Evolutionary conservation across 2,113 vertebrate species (phyloP), one percentile per base, ranked within the genome.

Genomic region (Xenus cinereus): DNA sequence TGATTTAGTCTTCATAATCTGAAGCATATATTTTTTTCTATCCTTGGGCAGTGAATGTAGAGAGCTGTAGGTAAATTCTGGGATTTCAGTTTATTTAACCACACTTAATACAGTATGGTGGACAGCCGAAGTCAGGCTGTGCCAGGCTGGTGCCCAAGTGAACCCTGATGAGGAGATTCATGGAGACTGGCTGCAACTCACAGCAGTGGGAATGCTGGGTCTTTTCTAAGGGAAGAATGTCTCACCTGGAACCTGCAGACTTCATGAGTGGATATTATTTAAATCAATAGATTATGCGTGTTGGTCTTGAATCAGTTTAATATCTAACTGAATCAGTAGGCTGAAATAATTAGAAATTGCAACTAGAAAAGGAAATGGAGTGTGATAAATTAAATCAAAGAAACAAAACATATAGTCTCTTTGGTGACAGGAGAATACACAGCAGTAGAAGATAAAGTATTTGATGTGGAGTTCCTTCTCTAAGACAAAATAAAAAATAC

Each of bases 301-400:
- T 89, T 79, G 93, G 62, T 93, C 86, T 89, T 37, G 17, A 80
- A 54, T 90, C 75, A 84, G 39, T 96, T 94, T 95, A 96, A 51
- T 96, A 96, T 93, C 96, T 66, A 69, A 69, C 87, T 84, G 77
- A 95, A 72, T 96, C 85, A 96, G 87, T 72, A 96, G 94, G 84
- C 96, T 95, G 93, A 96, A 97, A 97, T 97, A 98, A 98, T 90
- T 96, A 95, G 87, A 95, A 98, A 95, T 91, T 91, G 79, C 95
- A 51, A 96, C 80, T 96, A 92, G 94, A 91, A 97, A 92, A 84
- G 84, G 87, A 96, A 95, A 97, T 94, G 88, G 81, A 71, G 82
- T 91, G 92, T 90, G 90, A 95, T 84, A 96, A 87, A 97, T 96
- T 90, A 94, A 96, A 95, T 94, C 94, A 96, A 98, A 97, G 95